Base-by-base conservation (phyloP, 2,113 vertebrate species). In the Synchiropus splendidus region DNA sequence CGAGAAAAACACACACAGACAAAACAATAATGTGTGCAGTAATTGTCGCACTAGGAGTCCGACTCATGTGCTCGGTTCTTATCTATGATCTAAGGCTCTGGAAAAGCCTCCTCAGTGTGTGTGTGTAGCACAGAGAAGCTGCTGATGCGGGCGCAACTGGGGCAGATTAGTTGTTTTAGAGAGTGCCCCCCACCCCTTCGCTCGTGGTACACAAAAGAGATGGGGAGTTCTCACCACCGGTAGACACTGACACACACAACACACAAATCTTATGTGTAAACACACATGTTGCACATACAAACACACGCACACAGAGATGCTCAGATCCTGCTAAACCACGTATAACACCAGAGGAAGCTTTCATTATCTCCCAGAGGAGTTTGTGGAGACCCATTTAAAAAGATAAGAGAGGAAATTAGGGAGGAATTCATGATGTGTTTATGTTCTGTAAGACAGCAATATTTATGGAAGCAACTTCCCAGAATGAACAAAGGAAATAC, bases 61-160 rank as follows among this genome's bases (percentile, higher is more conserved):
- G 61, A 67, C 51, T 51, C 61, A 36, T 48, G 48, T 51, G 41
- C 31, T 36, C 12, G 1, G 10, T 33, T 46, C 39, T 41, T 39
- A 18, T 49, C 45, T 69, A 40, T 64, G 58, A 67, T 59, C 41
- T 34, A 8, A 46, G 32, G 43, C 36, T 55, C 54, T 46, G 45
- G 35, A 47, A 49, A 58, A 40, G 50, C 10, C 37, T 61, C 59
- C 58, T 48, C 48, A 12, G 8, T 16, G 9, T 44, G 51, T 53
- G 31, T 46, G 50, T 31, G 27, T 14, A 1, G 10, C 16, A 45
- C 9, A 31, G 31, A 74, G 45, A 45, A 65, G 45, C 36, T 64
- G 43, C 56, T 51, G 64, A 78, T 78, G 79, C 62, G 70, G 72
- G 51, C 78, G 57, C 72, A 86, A 86, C 72, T 72, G 73, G 78